These are phyloP conservation scores for Brassicogethes aeneus DNA, from an alignment of 2,888 invertebrate species.

Conservation along the genomic window DNA sequence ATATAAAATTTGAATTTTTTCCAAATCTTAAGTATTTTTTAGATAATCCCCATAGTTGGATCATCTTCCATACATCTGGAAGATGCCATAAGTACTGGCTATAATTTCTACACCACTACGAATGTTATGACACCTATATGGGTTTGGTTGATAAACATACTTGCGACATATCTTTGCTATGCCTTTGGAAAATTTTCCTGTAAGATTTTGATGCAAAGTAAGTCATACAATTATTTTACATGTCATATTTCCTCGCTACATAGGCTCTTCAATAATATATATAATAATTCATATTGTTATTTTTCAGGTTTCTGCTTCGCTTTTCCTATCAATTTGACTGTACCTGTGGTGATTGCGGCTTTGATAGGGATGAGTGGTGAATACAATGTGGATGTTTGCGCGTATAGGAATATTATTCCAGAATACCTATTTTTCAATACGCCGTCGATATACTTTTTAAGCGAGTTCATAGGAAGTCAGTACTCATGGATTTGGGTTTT, in stretches of 20 bases:
- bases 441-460: constrained; percentile 42
- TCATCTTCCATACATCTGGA: constrained; percentile 26
- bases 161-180: constrained; percentile 58
- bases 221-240: neutral
- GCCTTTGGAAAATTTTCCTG: constrained; percentile 72
- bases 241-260: too few relatives aligned
- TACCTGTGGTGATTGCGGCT: constrained; percentile 63
- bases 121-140: constrained; percentile 45
- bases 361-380: constrained; percentile 58
- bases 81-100: constrained; percentile 23
- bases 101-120: constrained; percentile 19
- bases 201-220: constrained; percentile 72
- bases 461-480: constrained; percentile 50
- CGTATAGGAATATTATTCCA: constrained; percentile 66
- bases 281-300: too few relatives aligned
- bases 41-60: constrained; percentile 41
- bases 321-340: constrained; percentile 67
- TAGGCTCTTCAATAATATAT: too few relatives aligned
- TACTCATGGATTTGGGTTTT: constrained; percentile 71
- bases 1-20: too few relatives aligned
- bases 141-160: constrained; percentile 57
- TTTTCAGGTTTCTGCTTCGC: constrained; percentile 66
- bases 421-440: constrained; percentile 83
- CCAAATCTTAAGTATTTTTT: constrained; percentile 17
- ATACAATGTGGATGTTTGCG: constrained; percentile 58